Base-by-base conservation (phyloP, 2,888 invertebrate genomes). In the Temnothorax unifasciatus region DNA sequence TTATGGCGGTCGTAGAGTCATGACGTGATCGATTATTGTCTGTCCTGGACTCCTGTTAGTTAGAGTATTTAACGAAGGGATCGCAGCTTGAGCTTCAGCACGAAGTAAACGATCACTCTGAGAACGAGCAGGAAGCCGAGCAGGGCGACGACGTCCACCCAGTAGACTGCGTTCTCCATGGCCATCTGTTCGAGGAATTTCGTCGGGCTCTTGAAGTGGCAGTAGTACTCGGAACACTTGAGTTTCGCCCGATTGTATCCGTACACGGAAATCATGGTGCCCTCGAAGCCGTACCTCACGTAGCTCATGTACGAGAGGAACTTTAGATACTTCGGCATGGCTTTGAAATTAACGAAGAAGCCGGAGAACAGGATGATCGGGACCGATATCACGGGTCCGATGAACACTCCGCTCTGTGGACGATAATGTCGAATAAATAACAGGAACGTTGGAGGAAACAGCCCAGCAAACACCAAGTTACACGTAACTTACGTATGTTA, bases 361-460 rank as follows among this genome's bases (percentile, higher is more conserved):
- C 99, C 99, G 50, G 98, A 98, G 95, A 99, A 99, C 47, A 99
- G 96, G 68, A 99, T 97, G 82, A 99, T 97, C 15, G 99, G 99
- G 89, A 99, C 98, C 76, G 98, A 97, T 85, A 98, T 97, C 54
- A 99, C 98, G 44, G 99, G 99, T 5, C 99, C 99, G 87, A 97
- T 95, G 92, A 96, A 96, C 71, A 96, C 96, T 5, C 96, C 96
- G 84, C 95, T 96, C 96, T 96, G 93, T 52, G 94, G 93, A 61
- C 41, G 29, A 85, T 83, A 77, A 68, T 9, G 25, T 15, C 3
- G 21, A 57, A 44, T 29, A 34, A 57, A 44, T 34, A 21, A 47
- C 3, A 21, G 9, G 25, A 44, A 44, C 21, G 21, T 44, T 8
- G 52, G 9, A 18, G 4, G 2, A 64, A 81, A n/a, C 3, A 0